Evolutionary conservation across 2,113 vertebrate genomes (phyloP).

Genomic region (Hucho hucho): DNA sequence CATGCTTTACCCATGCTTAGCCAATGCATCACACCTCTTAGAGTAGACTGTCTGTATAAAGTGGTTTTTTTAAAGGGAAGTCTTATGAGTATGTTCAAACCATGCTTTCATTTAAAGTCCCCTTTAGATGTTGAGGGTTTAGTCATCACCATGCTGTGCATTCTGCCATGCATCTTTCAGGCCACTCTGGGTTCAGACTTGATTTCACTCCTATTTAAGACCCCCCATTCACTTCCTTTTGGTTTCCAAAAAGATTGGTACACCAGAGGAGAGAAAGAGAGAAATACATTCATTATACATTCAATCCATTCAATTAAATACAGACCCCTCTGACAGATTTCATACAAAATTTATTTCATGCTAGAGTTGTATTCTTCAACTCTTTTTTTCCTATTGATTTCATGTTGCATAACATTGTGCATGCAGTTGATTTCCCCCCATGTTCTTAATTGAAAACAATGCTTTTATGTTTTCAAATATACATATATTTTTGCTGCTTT

Average conservation of each 20-base stretch:
- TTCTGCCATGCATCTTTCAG: constrained; percentile 39
- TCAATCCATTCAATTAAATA: constrained; percentile 33
- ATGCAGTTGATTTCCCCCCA: constrained; percentile 81
- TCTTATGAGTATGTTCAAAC: constrained; percentile 17
- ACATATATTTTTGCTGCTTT: constrained; percentile 68
- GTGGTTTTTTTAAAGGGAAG: background rate
- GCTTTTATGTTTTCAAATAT: constrained; percentile 77
- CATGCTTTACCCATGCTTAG: constrained; percentile 46
- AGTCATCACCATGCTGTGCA: constrained; percentile 48
- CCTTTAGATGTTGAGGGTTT: constrained; percentile 31
- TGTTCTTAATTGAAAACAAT: constrained; percentile 87
- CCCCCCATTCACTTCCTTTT: background rate
- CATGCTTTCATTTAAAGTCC: constrained; percentile 38
- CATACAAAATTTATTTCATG: constrained; percentile 94
- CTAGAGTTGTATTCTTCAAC: constrained; percentile 63
- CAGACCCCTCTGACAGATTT: constrained; percentile 43
- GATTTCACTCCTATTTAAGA: background rate
- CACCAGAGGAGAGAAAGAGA: constrained; percentile 5
- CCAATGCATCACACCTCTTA: constrained; percentile 17
- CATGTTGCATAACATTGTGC: constrained; percentile 89
- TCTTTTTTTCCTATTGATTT: constrained; percentile 44
- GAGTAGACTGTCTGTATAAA: background rate
- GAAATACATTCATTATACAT: constrained; percentile 12
- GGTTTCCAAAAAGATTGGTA: background rate
- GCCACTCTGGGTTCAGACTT: constrained; percentile 11